Conservation (phyloP, 2,888 invertebrate genomes). For the Fragum whitleyi region DNA sequence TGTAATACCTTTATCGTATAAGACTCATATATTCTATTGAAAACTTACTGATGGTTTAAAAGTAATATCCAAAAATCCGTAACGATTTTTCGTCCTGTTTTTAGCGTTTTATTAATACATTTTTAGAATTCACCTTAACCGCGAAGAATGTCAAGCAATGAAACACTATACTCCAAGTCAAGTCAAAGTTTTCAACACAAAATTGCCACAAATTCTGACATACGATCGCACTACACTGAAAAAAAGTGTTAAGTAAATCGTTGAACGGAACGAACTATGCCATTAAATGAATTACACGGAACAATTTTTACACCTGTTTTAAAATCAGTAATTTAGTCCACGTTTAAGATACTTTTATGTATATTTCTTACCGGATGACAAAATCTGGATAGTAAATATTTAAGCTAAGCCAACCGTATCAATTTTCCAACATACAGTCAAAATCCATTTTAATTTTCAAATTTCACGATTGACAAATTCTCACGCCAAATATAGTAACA, state of each 20-base stretch:
- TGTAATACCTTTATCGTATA: too few relatives aligned
- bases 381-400: background rate
- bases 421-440: background rate
- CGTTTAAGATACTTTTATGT: background rate
- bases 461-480: conserved; percentile 19
- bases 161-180: conserved; percentile 15
- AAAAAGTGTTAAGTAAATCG: conserved; percentile 13
- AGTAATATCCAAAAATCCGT: too few relatives aligned
- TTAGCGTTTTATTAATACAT: too few relatives aligned
- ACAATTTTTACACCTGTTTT: conserved; percentile 7
- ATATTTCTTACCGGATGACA: background rate
- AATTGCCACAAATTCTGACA: background rate
- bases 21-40: too few relatives aligned
- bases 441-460: conserved; percentile 20
- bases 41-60: too few relatives aligned
- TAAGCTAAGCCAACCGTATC: background rate
- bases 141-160: background rate
- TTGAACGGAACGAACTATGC: conserved; percentile 24
- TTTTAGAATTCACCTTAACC: background rate
- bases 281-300: background rate
- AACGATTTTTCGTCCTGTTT: too few relatives aligned
- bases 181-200: conserved; percentile 23
- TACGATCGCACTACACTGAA: conserved; percentile 20
- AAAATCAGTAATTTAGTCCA: conserved; percentile 9
- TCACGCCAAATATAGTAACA: conserved; percentile 19